These are phyloP conservation scores for Cecidostiba fungosa DNA, from an alignment of 2,888 invertebrate species.

Conservation along the genomic window DNA sequence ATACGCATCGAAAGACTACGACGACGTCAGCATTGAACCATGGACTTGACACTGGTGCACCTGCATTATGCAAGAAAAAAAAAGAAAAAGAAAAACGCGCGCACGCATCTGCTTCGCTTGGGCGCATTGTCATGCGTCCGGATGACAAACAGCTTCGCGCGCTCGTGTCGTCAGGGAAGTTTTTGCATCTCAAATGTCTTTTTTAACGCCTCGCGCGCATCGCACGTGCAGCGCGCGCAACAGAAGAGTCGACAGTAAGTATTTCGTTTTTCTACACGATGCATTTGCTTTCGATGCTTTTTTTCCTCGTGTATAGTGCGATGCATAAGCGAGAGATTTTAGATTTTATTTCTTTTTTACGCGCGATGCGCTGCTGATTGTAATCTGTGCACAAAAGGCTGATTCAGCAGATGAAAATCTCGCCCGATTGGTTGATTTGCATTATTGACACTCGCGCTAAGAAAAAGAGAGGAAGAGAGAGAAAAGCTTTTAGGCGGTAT, in stretches of 20 bases:
- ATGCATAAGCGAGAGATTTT: neutral
- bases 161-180: conserved; percentile 35
- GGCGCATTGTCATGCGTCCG: conserved; percentile 52
- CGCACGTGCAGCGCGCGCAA: conserved; percentile 3
- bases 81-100: conserved; percentile 3
- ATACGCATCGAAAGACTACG: conserved; percentile 16
- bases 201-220: neutral
- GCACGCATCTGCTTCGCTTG: conserved; percentile 47
- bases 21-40: conserved; percentile 11
- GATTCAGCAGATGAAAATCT: conserved; percentile 49
- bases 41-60: conserved; percentile 58
- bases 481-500: conserved; percentile 25
- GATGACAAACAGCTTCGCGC: conserved; percentile 54
- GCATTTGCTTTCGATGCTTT: neutral
- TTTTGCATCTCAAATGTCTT: conserved; percentile 52
- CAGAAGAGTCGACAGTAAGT: neutral
- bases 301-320: neutral
- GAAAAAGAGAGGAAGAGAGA: neutral
- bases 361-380: neutral
- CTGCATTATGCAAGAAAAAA: conserved; percentile 55
- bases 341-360: neutral
- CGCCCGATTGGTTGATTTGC: conserved; percentile 44
- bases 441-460: conserved; percentile 25
- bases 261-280: neutral
- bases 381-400: conserved; percentile 6